Conservation (phyloP, 2,797 vertebrate genomes). For the Liparis tanakae region DNA sequence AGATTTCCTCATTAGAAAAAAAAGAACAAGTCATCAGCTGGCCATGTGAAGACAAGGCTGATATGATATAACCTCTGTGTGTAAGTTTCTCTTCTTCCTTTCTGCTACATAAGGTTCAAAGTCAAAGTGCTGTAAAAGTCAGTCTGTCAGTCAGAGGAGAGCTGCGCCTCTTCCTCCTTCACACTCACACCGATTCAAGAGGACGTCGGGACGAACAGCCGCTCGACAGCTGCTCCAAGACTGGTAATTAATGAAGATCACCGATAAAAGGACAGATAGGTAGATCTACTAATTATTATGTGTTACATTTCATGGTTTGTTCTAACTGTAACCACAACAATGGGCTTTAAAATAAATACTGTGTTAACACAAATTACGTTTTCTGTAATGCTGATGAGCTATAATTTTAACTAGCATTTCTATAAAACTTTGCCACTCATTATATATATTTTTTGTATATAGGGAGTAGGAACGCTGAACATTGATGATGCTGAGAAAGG, state of each 20-base stretch:
- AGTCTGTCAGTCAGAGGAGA: slow-evolving; percentile 6
- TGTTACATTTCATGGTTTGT: not conserved
- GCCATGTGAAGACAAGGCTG: not conserved
- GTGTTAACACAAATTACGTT: not conserved
- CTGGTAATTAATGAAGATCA: slow-evolving; percentile 44
- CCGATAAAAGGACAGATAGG: slow-evolving; percentile 15
- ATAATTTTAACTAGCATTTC: not conserved
- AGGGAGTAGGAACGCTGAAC: slow-evolving; percentile 38
- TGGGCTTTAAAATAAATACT: not conserved
- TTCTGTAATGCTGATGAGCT: not conserved
- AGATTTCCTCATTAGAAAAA: not conserved
- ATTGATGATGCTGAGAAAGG: slow-evolving; percentile 73
- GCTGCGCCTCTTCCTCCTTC: slow-evolving; percentile 45
- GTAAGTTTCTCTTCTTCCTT: slow-evolving; percentile 31
- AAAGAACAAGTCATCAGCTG: not conserved
- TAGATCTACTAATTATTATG: slow-evolving; percentile 1
- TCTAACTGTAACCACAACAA: not conserved
- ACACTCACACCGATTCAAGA: slow-evolving; percentile 11
- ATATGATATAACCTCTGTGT: not conserved
- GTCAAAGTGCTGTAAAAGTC: slow-evolving; percentile 81
- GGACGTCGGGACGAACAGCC: slow-evolving; percentile 12
- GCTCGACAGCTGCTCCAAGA: not conserved
- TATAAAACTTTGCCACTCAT: not conserved
- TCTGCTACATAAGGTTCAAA: slow-evolving; percentile 67
- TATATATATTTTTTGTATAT: slow-evolving; percentile 20